A percentile compares a stretch with the other conserved stretches of the same genome.
phyloP scores from a whole-genome alignment of 2,797 vertebrate genomes.

The Fundulus diaphanus region DNA sequence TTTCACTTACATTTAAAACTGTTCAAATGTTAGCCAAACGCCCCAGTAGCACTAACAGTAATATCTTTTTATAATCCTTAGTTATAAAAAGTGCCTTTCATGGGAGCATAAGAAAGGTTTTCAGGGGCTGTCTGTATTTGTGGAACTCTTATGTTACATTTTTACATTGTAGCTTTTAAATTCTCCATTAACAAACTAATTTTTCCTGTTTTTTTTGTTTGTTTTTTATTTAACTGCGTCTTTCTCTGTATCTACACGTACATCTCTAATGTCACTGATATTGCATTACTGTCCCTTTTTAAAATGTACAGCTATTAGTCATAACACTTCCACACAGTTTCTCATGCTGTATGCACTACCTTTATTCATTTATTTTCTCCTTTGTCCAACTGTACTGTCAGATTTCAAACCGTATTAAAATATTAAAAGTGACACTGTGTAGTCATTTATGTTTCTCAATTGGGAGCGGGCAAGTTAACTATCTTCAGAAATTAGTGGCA shows the following conservation, averaged over 20 bases:
- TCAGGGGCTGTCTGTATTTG: conserved; percentile 17
- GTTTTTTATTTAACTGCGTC: background rate
- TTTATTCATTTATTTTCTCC: conserved; percentile 15
- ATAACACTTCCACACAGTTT: background rate
- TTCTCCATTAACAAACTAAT: background rate
- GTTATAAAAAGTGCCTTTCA: conserved; percentile 38
- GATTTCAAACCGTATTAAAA: conserved; percentile 24
- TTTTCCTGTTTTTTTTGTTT: conserved; percentile 7
- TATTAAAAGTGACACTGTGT: conserved; percentile 33
- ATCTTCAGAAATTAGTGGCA: too few relatives aligned
- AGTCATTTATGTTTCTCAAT: background rate
- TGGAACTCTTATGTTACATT: conserved; percentile 1
- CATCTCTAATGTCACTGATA: conserved; percentile 8
- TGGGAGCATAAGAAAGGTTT: conserved; percentile 9
- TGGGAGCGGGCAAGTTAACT: background rate
- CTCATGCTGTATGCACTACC: conserved; percentile 6
- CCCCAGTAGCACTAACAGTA: background rate
- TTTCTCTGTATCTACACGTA: conserved; percentile 3
- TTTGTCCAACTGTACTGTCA: conserved; percentile 16
- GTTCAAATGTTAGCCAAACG: conserved; percentile 10
- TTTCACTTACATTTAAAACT: conserved; percentile 3
- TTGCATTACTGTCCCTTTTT: conserved; percentile 3
- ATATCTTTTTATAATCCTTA: conserved; percentile 14
- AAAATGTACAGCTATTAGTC: conserved; percentile 14
- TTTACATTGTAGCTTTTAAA: conserved; percentile 9